Evolutionary conservation across 1,140 invertebrate genomes (phyloP).

Genomic region (Halictus rubicundus): DNA sequence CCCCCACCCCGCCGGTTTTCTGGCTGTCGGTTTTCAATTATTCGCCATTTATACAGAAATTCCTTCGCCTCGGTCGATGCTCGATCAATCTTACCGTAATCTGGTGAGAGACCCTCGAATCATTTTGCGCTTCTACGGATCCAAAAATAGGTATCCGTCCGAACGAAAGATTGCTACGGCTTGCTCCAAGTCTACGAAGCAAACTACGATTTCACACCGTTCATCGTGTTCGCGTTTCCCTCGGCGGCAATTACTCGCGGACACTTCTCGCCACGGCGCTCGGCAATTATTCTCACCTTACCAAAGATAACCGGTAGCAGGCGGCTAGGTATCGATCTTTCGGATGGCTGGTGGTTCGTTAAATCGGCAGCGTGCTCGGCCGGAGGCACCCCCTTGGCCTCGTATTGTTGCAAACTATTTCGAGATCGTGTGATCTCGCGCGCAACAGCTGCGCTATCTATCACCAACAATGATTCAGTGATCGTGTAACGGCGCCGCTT

Average conservation of each 20-base stretch:
- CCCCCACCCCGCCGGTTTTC: too few species aligned
- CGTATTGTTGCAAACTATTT: conserved; percentile 77
- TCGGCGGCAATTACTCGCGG: not conserved
- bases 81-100: too few species aligned
- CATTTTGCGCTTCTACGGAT: too few species aligned
- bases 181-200: too few species aligned
- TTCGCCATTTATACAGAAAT: conserved; percentile 26
- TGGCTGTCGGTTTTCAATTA: conserved; percentile 16
- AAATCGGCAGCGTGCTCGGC: conserved; percentile 50
- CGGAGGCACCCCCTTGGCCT: conserved; percentile 24
- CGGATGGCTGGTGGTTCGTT: conserved; percentile 51
- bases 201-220: too few species aligned
- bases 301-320: conserved; percentile 42
- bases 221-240: not conserved
- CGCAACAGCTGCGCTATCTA: conserved; percentile 78
- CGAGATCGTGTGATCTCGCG: conserved; percentile 75
- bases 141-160: too few species aligned
- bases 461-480: conserved; percentile 79
- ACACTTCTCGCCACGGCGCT: too few species aligned
- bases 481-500: conserved; percentile 68
- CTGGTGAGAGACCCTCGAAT: too few species aligned
- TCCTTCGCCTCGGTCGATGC: conserved; percentile 8
- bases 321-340: conserved; percentile 35
- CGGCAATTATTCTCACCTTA: conserved; percentile 39
- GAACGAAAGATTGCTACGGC: too few species aligned